Percentiles rank a stretch among this genome's conserved stretches.
These are phyloP conservation scores for Eugnorisma glareosa DNA, from an alignment of 2,888 invertebrate genomes.

Conservation along the genomic window DNA sequence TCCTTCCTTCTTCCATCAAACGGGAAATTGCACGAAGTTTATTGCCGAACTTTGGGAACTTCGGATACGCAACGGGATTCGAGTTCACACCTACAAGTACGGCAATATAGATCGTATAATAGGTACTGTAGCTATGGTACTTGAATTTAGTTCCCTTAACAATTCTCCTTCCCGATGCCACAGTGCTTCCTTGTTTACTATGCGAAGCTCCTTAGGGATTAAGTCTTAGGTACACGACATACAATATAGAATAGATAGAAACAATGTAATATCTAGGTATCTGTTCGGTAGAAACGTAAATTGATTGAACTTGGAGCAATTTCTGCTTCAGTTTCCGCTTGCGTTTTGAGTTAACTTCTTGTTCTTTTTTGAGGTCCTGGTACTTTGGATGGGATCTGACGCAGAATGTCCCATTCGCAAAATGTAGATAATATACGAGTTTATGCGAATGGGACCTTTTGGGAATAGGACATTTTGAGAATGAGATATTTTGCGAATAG, in stretches of 20 bases:
- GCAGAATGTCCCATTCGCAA: too few species aligned
- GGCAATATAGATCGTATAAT: conserved; percentile 25
- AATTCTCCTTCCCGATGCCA: conserved; percentile 35
- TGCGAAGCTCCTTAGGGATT: conserved; percentile 46
- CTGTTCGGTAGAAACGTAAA: not conserved
- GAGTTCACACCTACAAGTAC: conserved; percentile 39
- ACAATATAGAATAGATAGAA: conserved; percentile 2
- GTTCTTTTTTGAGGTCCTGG: not conserved
- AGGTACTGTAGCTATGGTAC: conserved; percentile 24
- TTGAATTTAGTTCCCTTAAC: conserved; percentile 29
- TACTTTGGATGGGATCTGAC: not conserved
- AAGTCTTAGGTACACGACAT: conserved; percentile 30
- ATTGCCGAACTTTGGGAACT: conserved; percentile 51
- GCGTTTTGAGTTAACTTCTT: not conserved
- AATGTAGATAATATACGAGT: too few species aligned
- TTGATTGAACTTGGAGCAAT: conserved; percentile 12
- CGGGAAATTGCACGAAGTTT: conserved; percentile 52
- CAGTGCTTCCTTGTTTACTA: conserved; percentile 46
- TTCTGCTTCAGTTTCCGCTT: not conserved
- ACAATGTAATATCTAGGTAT: conserved; percentile 5
- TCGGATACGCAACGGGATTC: conserved; percentile 23
- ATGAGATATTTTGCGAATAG: too few species aligned
- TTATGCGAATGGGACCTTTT: too few species aligned
- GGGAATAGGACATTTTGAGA: too few species aligned
- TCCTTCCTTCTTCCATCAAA: conserved; percentile 32